Evolutionary conservation across 2,797 vertebrate species (phyloP).

Genomic region (Momotus momota): DNA sequence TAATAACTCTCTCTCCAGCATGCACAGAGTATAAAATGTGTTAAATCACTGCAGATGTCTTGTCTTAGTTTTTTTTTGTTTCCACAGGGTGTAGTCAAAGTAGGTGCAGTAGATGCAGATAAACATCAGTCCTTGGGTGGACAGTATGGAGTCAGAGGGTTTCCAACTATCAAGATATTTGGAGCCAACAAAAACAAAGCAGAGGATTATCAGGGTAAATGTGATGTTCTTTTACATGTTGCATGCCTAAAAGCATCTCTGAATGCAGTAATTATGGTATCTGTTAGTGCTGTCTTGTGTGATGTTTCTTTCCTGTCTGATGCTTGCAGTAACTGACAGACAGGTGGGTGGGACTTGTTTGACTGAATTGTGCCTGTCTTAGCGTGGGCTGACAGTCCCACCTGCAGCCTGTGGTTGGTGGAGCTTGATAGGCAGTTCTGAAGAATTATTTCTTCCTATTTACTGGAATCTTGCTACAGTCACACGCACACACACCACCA

Average conservation of each 20-base stretch:
- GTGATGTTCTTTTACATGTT: background rate
- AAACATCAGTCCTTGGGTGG: constrained; percentile 92
- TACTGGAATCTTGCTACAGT: background rate
- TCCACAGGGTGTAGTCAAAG: constrained; percentile 90
- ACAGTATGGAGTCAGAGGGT: constrained; percentile 92
- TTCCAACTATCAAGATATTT: constrained; percentile 98
- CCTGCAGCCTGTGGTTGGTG: background rate
- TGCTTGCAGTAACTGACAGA: background rate
- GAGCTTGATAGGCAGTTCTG: background rate
- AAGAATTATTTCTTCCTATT: background rate
- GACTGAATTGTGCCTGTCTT: background rate
- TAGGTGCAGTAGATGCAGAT: constrained; percentile 94
- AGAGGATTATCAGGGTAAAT: constrained; percentile 94
- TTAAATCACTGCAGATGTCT: background rate
- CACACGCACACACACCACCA: no score
- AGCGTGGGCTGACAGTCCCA: background rate
- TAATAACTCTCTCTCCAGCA: background rate
- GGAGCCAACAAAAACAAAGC: constrained; percentile 94
- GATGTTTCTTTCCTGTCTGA: background rate
- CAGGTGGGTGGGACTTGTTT: background rate
- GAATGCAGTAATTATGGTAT: background rate
- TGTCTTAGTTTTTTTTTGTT: background rate
- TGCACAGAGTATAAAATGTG: background rate
- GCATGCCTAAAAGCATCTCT: background rate
- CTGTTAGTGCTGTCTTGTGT: background rate